phyloP scores from a whole-genome alignment of 2,797 vertebrate genomes.

The Tachyglossus aculeatus region DNA sequence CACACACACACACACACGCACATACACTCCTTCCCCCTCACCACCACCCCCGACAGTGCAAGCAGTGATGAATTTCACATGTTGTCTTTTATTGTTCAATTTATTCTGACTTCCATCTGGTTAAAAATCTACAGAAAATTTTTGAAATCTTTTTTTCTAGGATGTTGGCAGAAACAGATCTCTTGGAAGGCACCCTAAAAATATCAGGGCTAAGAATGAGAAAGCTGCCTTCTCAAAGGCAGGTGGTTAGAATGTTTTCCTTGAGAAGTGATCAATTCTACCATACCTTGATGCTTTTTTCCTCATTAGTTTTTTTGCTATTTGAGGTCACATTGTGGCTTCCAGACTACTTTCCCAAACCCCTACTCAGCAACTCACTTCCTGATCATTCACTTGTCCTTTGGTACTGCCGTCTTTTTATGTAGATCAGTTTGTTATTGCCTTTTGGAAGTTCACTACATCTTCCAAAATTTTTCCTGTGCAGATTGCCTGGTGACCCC shows the following conservation, averaged over 20 bases:
- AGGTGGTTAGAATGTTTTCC: slow-evolving; percentile 13
- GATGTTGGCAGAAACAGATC: slow-evolving; percentile 36
- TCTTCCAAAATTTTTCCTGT: too few species aligned
- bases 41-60: slow-evolving; percentile 1
- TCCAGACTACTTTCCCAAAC: not conserved
- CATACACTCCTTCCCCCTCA: too few species aligned
- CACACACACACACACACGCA: too few species aligned
- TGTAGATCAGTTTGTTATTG: too few species aligned
- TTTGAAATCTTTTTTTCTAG: slow-evolving; percentile 42
- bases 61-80: slow-evolving; percentile 34
- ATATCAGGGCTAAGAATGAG: not conserved
- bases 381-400: not conserved
- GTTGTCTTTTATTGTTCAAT: slow-evolving; percentile 45
- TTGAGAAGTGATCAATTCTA: slow-evolving; percentile 1
- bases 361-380: not conserved
- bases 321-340: too few species aligned
- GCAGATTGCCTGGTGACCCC: not conserved
- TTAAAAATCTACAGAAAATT: slow-evolving; percentile 39
- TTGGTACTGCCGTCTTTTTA: not conserved
- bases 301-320: not conserved
- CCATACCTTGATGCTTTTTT: too few species aligned
- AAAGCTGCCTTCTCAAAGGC: not conserved
- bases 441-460: too few species aligned
- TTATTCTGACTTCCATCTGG: slow-evolving; percentile 52
- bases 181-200: slow-evolving; percentile 49